phyloP scores from a whole-genome alignment of 2,113 vertebrate species.

The Danionella cerebrum region DNA sequence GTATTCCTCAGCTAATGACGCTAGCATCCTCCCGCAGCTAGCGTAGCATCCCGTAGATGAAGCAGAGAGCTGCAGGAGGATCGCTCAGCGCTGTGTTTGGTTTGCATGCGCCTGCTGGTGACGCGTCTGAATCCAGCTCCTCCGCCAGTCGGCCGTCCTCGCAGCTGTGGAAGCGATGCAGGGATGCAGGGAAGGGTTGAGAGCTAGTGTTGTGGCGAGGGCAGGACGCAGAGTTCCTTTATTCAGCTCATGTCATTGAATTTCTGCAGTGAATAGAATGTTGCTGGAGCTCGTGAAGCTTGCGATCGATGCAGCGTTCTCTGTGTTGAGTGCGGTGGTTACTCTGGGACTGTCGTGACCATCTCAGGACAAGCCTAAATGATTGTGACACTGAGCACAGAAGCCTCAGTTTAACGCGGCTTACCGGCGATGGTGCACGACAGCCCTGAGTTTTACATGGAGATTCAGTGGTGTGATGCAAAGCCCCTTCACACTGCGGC shows the following conservation, averaged over 20 bases:
- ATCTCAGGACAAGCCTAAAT: conserved; percentile 47
- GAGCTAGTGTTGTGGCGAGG: too few species aligned
- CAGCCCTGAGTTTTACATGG: conserved; percentile 70
- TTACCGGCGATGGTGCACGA: conserved; percentile 57
- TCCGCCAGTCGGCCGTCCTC: too few species aligned
- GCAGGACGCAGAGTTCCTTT: too few species aligned
- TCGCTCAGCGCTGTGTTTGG: too few species aligned
- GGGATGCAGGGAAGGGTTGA: too few species aligned
- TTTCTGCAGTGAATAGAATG: neutral
- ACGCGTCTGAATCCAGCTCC: too few species aligned
- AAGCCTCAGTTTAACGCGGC: conserved; percentile 42
- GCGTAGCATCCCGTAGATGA: too few species aligned
- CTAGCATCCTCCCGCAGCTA: too few species aligned
- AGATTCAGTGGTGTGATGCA: conserved; percentile 85
- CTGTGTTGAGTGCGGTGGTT: conserved; percentile 51
- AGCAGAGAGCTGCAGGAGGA: too few species aligned
- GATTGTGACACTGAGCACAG: conserved; percentile 29
- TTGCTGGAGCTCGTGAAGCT: neutral
- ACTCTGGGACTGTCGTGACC: conserved; percentile 61
- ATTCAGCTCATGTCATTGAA: neutral
- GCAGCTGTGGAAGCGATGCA: too few species aligned
- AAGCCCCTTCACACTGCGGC: conserved; percentile 60
- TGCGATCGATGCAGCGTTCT: conserved; percentile 11
- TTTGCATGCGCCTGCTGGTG: too few species aligned
- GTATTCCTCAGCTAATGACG: too few species aligned